A percentile compares a stretch with the other conserved stretches of the same genome.
phyloP scores from a whole-genome alignment of 2,797 vertebrate genomes.

The Phrynocephalus guinanensis region DNA sequence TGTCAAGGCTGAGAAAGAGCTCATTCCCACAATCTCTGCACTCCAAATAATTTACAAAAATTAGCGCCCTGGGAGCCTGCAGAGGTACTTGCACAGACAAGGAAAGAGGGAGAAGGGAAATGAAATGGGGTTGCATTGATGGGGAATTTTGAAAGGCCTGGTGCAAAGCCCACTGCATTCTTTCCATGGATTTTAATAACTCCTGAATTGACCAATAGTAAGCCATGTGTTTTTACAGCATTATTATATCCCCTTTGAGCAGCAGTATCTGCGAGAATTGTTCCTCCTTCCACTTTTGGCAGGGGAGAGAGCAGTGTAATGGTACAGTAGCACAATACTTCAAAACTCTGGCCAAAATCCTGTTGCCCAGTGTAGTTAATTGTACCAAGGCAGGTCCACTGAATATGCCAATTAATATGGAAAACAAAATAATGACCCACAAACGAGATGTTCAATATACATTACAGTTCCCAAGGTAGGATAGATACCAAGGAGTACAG shows the following conservation, averaged over 20 bases:
- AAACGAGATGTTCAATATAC: too few species aligned
- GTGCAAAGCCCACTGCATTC: neutral
- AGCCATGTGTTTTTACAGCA: neutral
- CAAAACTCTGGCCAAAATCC: too few species aligned
- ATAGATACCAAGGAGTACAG: too few species aligned
- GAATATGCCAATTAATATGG: too few species aligned
- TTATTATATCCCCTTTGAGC: neutral
- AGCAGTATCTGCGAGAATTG: too few species aligned
- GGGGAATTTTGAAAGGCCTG: neutral
- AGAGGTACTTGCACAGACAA: accelerated
- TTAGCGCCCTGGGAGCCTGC: neutral
- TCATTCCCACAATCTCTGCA: neutral
- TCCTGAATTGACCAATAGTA: neutral
- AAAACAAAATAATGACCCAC: too few species aligned
- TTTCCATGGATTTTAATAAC: constrained; percentile 10
- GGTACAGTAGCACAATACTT: too few species aligned
- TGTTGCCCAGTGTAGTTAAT: too few species aligned
- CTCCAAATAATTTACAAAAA: neutral
- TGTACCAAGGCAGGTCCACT: too few species aligned
- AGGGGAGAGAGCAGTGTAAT: too few species aligned
- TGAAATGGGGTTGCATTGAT: neutral
- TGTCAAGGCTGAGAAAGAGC: neutral
- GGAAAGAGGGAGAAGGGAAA: neutral
- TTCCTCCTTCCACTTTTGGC: too few species aligned
- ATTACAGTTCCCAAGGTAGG: too few species aligned